Percentiles rank a stretch among this genome's conserved stretches.
These are phyloP conservation scores for Hydriomena furcata DNA, from an alignment of 2,888 invertebrate species.

Conservation along the genomic window DNA sequence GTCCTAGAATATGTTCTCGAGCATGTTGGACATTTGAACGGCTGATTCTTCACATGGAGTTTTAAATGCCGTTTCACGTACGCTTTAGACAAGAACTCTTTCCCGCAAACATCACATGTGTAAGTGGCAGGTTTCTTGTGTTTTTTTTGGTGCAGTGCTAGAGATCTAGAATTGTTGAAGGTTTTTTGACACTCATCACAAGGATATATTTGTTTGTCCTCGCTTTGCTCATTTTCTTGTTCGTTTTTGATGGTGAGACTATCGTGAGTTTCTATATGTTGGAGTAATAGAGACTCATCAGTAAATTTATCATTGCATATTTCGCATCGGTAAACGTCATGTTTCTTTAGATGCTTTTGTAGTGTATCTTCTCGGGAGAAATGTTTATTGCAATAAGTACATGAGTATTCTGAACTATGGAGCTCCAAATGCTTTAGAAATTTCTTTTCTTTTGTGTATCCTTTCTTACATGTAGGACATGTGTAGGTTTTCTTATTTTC, in stretches of 20 bases:
- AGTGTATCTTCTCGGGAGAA: slow-evolving; percentile 54
- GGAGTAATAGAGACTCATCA: slow-evolving; percentile 37
- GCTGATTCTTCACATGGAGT: slow-evolving; percentile 78
- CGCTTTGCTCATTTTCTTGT: neutral
- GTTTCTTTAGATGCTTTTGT: slow-evolving; percentile 61
- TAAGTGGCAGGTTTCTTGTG: slow-evolving; percentile 45
- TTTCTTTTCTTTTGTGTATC: slow-evolving; percentile 69
- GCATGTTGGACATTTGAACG: slow-evolving; percentile 81
- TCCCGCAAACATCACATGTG: slow-evolving; percentile 75
- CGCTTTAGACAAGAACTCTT: slow-evolving; percentile 64
- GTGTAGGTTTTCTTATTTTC: slow-evolving; percentile 31
- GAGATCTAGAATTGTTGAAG: slow-evolving; percentile 4
- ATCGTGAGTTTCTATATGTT: slow-evolving; percentile 37
- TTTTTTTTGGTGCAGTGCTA: slow-evolving; percentile 12
- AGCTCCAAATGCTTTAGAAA: slow-evolving; percentile 72
- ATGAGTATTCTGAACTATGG: slow-evolving; percentile 56
- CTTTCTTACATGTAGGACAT: slow-evolving; percentile 75
- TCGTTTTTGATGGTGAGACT: slow-evolving; percentile 11
- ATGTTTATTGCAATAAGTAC: slow-evolving; percentile 56
- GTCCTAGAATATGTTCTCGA: slow-evolving; percentile 82
- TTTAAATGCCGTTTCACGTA: slow-evolving; percentile 76
- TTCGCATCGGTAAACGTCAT: slow-evolving; percentile 42
- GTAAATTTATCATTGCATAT: slow-evolving; percentile 42
- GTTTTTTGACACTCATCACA: slow-evolving; percentile 14
- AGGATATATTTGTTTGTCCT: neutral